Percentiles rank a stretch among this genome's conserved stretches.
phyloP scores from a whole-genome alignment of 2,888 invertebrate species.

The Drosophila mayaguana region DNA sequence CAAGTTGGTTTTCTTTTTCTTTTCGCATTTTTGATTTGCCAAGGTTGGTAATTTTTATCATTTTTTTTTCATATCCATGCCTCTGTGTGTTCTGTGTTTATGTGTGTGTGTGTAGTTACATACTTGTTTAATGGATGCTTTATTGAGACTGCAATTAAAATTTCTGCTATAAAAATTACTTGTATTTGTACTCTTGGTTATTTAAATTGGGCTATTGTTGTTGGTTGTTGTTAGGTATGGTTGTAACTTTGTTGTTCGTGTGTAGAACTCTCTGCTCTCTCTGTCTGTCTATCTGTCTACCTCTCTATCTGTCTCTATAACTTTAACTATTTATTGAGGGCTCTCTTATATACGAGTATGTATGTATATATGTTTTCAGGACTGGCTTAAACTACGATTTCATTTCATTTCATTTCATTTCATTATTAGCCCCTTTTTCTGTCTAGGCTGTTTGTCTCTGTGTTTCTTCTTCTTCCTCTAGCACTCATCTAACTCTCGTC shows the following conservation, averaged over 20 bases:
- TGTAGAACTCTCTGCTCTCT: slow-evolving; percentile 41
- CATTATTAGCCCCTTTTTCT: slow-evolving; percentile 45
- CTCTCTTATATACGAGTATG: slow-evolving; percentile 27
- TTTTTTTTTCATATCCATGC: slow-evolving; percentile 61
- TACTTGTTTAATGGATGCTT: slow-evolving; percentile 67
- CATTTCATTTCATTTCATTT: slow-evolving; percentile 5
- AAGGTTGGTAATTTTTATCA: slow-evolving; percentile 40
- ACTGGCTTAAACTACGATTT: slow-evolving; percentile 47
- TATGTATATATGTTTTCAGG: slow-evolving; percentile 21
- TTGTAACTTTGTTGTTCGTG: slow-evolving; percentile 66
- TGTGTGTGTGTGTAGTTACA: slow-evolving; percentile 41
- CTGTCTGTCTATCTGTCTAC: not conserved
- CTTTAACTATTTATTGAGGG: slow-evolving; percentile 50
- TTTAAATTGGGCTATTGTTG: slow-evolving; percentile 85
- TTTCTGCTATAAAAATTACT: slow-evolving; percentile 84
- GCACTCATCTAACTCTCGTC: slow-evolving; percentile 7
- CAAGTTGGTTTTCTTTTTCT: slow-evolving; percentile 50
- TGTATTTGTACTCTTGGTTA: slow-evolving; percentile 86
- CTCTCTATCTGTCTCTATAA: slow-evolving; percentile 38
- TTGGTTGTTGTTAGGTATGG: slow-evolving; percentile 69
- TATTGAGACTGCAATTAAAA: slow-evolving; percentile 84
- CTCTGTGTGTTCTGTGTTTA: slow-evolving; percentile 43
- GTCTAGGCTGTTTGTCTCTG: slow-evolving; percentile 55
- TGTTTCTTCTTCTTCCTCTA: not conserved
- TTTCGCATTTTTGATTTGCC: slow-evolving; percentile 58